phyloP scores from a whole-genome alignment of 1,140 invertebrate species.

The Sarcophaga peregrina region DNA sequence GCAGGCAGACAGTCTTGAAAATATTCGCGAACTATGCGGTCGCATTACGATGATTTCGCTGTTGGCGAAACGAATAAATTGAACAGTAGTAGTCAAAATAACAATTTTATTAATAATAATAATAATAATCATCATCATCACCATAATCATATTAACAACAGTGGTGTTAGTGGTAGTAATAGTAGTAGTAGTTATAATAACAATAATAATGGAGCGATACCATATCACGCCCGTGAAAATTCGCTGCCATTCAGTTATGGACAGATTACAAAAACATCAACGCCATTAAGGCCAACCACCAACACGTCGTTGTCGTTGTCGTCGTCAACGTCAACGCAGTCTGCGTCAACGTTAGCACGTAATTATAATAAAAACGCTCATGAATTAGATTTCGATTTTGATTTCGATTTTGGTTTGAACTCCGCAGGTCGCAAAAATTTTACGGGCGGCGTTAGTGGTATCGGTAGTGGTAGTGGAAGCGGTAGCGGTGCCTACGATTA shows the following conservation, averaged over 20 bases:
- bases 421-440: neutral
- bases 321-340: slow-evolving; percentile 49
- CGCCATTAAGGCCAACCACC: slow-evolving; percentile 49
- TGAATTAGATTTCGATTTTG: slow-evolving; percentile 29
- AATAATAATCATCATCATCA: neutral
- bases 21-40: slow-evolving; percentile 49
- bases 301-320: slow-evolving; percentile 41
- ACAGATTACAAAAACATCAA: slow-evolving; percentile 58
- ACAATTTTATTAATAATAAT: neutral
- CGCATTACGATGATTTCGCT: slow-evolving; percentile 45
- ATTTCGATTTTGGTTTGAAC: slow-evolving; percentile 42
- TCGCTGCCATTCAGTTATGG: slow-evolving; percentile 85
- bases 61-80: slow-evolving; percentile 37
- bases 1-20: slow-evolving; percentile 46
- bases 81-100: neutral
- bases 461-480: too few species aligned
- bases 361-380: slow-evolving; percentile 36
- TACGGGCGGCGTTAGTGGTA: neutral
- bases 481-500: neutral
- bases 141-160: too few species aligned
- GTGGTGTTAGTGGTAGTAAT: neutral
- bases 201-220: slow-evolving; percentile 68
- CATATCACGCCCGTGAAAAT: slow-evolving; percentile 83
- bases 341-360: slow-evolving; percentile 45
- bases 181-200: slow-evolving; percentile 34